Conservation (phyloP, 1,140 invertebrate genomes). For the Tetramorium parvispinum region DNA sequence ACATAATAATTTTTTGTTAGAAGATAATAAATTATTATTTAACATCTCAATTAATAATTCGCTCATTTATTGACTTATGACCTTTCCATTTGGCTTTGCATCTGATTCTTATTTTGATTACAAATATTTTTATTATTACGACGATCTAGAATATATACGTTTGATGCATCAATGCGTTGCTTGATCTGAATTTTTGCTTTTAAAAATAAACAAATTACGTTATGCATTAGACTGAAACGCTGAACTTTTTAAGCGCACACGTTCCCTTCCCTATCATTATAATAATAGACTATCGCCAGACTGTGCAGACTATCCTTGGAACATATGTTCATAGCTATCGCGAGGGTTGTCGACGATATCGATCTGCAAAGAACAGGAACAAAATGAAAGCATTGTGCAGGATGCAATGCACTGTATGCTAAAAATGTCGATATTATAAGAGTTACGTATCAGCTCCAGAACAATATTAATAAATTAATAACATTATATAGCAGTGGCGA, state of each 20-base stretch:
- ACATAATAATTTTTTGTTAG: too few relatives aligned
- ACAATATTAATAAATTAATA: background rate
- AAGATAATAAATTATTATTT: too few relatives aligned
- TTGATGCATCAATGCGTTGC: background rate
- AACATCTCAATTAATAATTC: too few relatives aligned
- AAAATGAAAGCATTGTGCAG: constrained; percentile 64
- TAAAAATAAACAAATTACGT: background rate
- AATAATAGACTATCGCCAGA: constrained; percentile 57
- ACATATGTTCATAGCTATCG: constrained; percentile 65
- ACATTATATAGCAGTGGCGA: background rate
- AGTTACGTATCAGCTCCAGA: background rate
- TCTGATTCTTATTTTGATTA: too few relatives aligned
- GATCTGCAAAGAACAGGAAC: constrained; percentile 63
- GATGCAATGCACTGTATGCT: constrained; percentile 6
- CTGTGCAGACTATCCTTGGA: constrained; percentile 58
- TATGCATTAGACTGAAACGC: background rate
- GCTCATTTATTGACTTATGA: too few relatives aligned
- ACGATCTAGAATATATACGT: background rate
- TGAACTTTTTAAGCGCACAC: constrained; percentile 8
- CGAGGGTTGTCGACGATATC: constrained; percentile 65
- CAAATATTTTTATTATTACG: background rate
- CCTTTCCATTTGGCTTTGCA: too few relatives aligned
- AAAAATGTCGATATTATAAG: constrained; percentile 48
- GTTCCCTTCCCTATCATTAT: constrained; percentile 22
- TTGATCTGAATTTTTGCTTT: background rate